Evolutionary conservation across 2,797 vertebrate species (phyloP).

Genomic region (Aphelocoma californica): DNA sequence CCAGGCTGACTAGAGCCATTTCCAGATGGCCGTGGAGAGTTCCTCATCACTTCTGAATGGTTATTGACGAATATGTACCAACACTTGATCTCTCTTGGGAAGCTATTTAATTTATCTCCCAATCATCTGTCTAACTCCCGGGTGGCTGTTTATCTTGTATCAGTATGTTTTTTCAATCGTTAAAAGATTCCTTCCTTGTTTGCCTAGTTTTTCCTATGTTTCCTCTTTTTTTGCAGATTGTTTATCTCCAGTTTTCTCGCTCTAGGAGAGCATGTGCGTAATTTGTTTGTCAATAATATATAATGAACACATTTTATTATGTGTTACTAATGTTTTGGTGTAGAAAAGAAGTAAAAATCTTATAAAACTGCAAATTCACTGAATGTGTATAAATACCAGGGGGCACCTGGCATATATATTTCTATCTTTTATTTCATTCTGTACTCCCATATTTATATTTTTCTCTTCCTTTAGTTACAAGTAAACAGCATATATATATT

Average conservation of each 20-base stretch:
- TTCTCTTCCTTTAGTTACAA: neutral
- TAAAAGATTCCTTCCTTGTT: slow-evolving; percentile 56
- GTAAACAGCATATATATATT: neutral
- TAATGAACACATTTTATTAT: slow-evolving; percentile 51
- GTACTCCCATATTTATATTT: neutral
- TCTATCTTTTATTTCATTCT: neutral
- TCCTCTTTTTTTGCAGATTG: slow-evolving; percentile 46
- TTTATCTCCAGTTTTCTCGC: slow-evolving; percentile 60
- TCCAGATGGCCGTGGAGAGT: slow-evolving; percentile 21
- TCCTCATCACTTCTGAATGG: slow-evolving; percentile 33
- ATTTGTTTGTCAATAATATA: slow-evolving; percentile 65
- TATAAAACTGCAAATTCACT: neutral
- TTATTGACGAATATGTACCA: slow-evolving; percentile 32
- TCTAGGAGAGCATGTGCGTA: slow-evolving; percentile 23
- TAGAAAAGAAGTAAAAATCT: neutral
- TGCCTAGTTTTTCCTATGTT: slow-evolving; percentile 39
- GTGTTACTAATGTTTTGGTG: neutral
- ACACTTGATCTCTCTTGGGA: slow-evolving; percentile 46
- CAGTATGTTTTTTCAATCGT: slow-evolving; percentile 13
- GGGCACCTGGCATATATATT: neutral
- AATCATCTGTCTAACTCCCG: slow-evolving; percentile 44
- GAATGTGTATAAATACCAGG: neutral
- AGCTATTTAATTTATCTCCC: slow-evolving; percentile 69
- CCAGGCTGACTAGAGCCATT: slow-evolving; percentile 18
- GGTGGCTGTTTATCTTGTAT: slow-evolving; percentile 65